Percentiles rank a stretch among this genome's conserved stretches.
These are phyloP conservation scores for Helostoma temminkii DNA, from an alignment of 2,797 vertebrate genomes.

Conservation along the genomic window DNA sequence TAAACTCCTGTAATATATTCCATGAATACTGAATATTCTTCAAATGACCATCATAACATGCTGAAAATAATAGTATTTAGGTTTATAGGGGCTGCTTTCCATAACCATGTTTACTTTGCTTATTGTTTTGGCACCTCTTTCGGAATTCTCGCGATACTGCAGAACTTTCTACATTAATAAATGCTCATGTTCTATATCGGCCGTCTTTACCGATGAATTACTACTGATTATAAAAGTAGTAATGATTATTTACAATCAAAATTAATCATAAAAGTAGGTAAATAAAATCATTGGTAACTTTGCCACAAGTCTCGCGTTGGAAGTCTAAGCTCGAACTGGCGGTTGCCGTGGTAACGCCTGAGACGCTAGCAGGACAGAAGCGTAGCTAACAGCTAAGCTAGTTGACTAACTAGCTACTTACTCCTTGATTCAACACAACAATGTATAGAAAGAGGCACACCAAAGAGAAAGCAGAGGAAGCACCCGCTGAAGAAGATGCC, in stretches of 20 bases:
- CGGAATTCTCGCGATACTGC: conserved; percentile 5
- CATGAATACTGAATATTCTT: no score
- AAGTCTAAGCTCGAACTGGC: no score
- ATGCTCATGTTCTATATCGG: not conserved
- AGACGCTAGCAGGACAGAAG: no score
- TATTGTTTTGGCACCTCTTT: not conserved
- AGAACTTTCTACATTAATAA: rapidly evolving
- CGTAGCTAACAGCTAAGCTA: no score
- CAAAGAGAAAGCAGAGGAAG: conserved; percentile 70
- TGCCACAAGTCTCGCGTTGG: conserved; percentile 1
- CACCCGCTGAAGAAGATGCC: conserved; percentile 59
- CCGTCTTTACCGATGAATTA: rapidly evolving
- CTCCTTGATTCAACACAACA: not conserved
- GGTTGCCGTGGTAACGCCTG: conserved; percentile 36
- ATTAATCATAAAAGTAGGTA: no score
- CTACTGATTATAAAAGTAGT: no score
- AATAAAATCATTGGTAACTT: not conserved
- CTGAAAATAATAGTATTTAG: no score
- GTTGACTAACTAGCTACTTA: not conserved
- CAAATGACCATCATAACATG: no score
- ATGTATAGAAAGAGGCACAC: conserved; percentile 74
- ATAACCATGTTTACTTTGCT: not conserved
- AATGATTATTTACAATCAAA: not conserved
- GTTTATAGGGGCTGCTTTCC: not conserved
- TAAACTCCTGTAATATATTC: no score